Conservation (phyloP, 2,888 invertebrate species). For the Capitulum mitella region DNA sequence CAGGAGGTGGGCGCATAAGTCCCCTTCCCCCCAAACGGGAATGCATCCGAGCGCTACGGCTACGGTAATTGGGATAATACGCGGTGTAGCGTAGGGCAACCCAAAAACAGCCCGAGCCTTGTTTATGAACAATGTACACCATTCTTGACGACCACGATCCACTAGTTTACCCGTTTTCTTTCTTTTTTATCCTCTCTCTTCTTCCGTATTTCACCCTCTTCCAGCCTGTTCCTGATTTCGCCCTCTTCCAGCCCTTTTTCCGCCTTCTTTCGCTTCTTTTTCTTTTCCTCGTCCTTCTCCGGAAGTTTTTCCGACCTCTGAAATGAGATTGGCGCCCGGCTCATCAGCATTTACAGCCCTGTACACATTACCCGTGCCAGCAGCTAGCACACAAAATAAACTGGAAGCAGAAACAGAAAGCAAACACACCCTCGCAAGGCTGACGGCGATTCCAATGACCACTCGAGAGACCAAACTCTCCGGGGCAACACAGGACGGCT, state of each 20-base stretch:
- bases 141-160: too few relatives aligned
- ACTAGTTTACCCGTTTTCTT: neutral
- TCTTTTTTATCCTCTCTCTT: slow-evolving; percentile 4
- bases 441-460: too few relatives aligned
- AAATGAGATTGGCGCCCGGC: neutral
- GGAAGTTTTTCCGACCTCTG: slow-evolving; percentile 3
- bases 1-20: too few relatives aligned
- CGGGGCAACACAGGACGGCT: neutral
- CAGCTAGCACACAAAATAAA: neutral
- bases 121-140: too few relatives aligned
- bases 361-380: neutral
- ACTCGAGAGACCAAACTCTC: neutral
- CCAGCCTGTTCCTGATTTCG: neutral
- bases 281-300: slow-evolving; percentile 21
- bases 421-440: too few relatives aligned
- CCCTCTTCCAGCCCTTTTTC: slow-evolving; percentile 12
- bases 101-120: too few relatives aligned
- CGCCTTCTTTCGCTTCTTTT: slow-evolving; percentile 10
- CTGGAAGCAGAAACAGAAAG: neutral
- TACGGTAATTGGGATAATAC: too few relatives aligned
- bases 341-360: neutral
- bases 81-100: too few relatives aligned
- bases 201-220: slow-evolving; percentile 6
- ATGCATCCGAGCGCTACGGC: too few relatives aligned
- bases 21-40: too few relatives aligned